Evolutionary conservation across 2,113 vertebrate species (phyloP), one percentile per base, ranked within the genome.

Genomic region (Thymallus thymallus): DNA sequence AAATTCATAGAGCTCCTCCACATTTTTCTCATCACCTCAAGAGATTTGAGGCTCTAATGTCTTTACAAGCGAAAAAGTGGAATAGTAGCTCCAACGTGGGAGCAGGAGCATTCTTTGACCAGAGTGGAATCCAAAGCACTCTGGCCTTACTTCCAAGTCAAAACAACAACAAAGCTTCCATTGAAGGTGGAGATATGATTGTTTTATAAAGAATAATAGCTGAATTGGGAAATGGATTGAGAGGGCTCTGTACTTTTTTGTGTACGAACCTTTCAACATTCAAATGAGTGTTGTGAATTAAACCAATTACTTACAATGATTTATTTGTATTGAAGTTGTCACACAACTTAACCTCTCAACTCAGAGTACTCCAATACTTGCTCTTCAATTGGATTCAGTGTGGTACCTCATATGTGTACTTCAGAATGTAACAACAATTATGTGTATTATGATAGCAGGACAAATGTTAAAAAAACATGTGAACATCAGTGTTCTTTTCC

Each of bases 11-110:
- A 85, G 48, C 76, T 81, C 24, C 72, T 77, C 74, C 73, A 69
- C 86, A 84, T 87, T 88, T 73, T 78, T 90, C 69, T 16, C 55
- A 64, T 80, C 78, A 71, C 84, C 84, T 84, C 86, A 77, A 77
- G 89, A 88, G 88, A 85, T 77, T 81, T 77, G 55, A 79, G n/a
- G 5, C 20, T 41, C 77, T 90, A 86, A 90, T 73, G 51, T 79
- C 81, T 91, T 91, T 89, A 75, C 87, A 91, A 90, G 87, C 80
- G 73, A 80, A 80, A 80, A 71, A 80, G 80, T 65, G 29, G 45
- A 83, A 69, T 76, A 75, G 72, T 30, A 70, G 78, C 68, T 45
- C 5, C 55, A 35, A 73, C 56, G 84, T 87, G 80, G 87, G 86
- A 78, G 79, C 63, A 56, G 0, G 69, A 75, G 68, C 83, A 85